Evolutionary conservation across 2,113 vertebrate species (phyloP).

Genomic region (Erinaceus europaeus): DNA sequence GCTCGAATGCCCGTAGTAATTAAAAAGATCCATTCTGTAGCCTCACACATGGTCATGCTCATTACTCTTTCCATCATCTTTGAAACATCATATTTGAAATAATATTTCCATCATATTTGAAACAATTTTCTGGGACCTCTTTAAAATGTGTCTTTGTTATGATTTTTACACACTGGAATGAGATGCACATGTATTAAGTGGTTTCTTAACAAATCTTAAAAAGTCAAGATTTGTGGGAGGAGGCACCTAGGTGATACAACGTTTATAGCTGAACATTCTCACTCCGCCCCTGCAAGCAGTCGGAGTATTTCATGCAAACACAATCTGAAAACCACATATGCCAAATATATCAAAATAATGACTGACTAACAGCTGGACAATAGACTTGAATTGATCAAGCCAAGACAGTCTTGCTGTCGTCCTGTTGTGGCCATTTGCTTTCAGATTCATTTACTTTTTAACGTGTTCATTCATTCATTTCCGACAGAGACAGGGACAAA

Average conservation of each 20-base stretch:
- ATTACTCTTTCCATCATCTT: conserved; percentile 33
- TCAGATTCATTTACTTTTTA: no score
- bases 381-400: no score
- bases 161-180: background rate
- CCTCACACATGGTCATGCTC: conserved; percentile 21
- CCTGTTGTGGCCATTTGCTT: no score
- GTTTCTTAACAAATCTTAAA: background rate
- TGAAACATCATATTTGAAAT: no score
- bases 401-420: no score
- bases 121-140: background rate
- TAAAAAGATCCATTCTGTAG: conserved; percentile 43
- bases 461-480: no score
- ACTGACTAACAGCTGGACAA: background rate
- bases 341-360: background rate
- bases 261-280: background rate
- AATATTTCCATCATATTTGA: no score
- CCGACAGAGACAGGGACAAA: no score
- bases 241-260: background rate
- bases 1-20: background rate
- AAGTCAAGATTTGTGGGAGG: background rate
- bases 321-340: background rate
- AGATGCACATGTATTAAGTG: background rate
- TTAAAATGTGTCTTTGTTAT: background rate
- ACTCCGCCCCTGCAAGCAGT: background rate
- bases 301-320: conserved; percentile 12